Evolutionary conservation across 2,888 invertebrate species (phyloP).

Genomic region (Cheilosia variabilis): DNA sequence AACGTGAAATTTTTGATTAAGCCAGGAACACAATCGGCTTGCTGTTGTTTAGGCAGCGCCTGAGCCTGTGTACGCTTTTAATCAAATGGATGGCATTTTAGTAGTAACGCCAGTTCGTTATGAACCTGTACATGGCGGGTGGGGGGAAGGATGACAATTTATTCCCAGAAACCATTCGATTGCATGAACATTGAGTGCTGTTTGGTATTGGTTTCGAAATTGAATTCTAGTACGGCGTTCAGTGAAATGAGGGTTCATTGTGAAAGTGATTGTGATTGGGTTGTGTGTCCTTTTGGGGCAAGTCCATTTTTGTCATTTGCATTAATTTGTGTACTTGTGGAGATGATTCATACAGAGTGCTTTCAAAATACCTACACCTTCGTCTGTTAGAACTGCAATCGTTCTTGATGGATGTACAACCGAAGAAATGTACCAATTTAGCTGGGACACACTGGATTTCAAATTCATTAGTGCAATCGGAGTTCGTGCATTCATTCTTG

Average conservation of each 20-base stretch:
- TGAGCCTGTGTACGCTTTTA: background rate
- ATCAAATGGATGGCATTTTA: slow-evolving; percentile 1
- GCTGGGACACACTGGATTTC: no score
- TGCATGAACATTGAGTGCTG: background rate
- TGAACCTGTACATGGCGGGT: background rate
- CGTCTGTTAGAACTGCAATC: no score
- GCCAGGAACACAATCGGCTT: background rate
- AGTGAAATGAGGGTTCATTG: background rate
- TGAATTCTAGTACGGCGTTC: background rate
- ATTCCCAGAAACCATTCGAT: background rate
- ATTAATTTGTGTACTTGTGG: background rate
- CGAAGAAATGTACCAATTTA: no score
- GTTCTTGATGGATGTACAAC: no score
- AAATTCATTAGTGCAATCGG: no score
- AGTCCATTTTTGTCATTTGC: background rate
- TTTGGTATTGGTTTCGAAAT: background rate
- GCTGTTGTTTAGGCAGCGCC: background rate
- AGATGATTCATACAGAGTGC: no score
- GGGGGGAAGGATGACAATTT: background rate
- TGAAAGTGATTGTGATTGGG: background rate
- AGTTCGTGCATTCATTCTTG: no score
- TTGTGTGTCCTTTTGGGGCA: background rate
- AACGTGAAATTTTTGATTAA: slow-evolving; percentile 7
- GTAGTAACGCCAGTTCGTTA: background rate
- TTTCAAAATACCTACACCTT: no score